Conservation (phyloP, 2,113 vertebrate genomes). For the Piprites chloris region DNA sequence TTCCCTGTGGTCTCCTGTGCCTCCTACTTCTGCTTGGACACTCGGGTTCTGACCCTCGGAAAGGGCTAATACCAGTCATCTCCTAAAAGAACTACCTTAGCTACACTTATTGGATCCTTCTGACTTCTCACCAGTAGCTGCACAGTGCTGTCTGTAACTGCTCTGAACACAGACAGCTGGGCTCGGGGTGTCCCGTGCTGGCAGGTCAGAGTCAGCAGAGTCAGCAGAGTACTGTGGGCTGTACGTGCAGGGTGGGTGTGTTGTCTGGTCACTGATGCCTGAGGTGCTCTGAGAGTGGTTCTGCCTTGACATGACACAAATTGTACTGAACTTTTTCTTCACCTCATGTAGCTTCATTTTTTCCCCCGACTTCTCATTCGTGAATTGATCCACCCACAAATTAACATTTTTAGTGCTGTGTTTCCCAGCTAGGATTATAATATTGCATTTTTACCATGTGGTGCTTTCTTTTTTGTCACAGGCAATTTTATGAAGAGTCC, state of each 20-base stretch:
- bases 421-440: background rate
- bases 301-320: background rate
- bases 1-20: background rate
- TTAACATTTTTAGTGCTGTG: background rate
- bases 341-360: background rate
- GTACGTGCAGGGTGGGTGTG: background rate
- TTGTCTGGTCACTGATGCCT: background rate
- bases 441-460: background rate
- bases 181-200: background rate
- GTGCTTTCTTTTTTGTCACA: background rate
- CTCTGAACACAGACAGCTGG: background rate
- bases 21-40: background rate
- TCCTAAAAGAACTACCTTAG: background rate
- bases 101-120: background rate
- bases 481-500: background rate
- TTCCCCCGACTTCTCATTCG: background rate
- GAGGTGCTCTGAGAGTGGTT: background rate
- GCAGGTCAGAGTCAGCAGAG: background rate
- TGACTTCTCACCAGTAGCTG: accelerated
- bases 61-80: background rate
- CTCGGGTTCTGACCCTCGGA: background rate
- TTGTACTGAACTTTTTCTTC: background rate
- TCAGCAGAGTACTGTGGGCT: background rate
- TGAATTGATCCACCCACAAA: background rate
- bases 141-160: background rate